Conservation (phyloP, 2,113 vertebrate species). For the Hiodon tergisus region DNA sequence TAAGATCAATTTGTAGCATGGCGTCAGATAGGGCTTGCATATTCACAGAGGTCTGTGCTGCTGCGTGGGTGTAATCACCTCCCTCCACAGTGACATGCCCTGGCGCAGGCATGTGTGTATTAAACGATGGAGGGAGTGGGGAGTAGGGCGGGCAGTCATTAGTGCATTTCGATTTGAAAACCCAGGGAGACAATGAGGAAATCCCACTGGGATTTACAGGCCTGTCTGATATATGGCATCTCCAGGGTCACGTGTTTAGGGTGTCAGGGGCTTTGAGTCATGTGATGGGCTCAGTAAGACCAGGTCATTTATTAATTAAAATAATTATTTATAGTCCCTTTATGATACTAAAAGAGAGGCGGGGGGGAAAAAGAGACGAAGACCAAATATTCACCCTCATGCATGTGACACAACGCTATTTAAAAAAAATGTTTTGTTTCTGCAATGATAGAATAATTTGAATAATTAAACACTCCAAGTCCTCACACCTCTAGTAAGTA, state of each 20-base stretch:
- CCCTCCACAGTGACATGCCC: no score
- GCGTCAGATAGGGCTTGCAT: no score
- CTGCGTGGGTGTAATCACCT: no score
- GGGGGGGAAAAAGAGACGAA: neutral
- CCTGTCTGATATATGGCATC: neutral
- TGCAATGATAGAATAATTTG: no score
- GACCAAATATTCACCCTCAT: neutral
- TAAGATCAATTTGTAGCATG: no score
- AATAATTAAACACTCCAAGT: no score
- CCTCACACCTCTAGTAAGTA: no score
- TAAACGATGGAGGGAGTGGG: conserved; percentile 22
- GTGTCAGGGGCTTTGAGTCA: conserved; percentile 40
- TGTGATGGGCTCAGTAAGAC: conserved; percentile 40
- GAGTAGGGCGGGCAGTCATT: neutral
- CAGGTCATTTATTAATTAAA: conserved; percentile 58
- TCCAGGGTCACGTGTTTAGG: neutral
- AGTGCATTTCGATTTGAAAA: conserved; percentile 37
- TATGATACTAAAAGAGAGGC: conserved; percentile 48
- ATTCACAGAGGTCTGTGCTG: no score
- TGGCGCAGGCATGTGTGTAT: conserved; percentile 31
- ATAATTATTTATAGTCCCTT: conserved; percentile 44
- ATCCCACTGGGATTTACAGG: conserved; percentile 31
- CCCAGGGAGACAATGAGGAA: conserved; percentile 40
- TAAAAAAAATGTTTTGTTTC: no score
- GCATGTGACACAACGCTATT: neutral